Evolutionary conservation across 2,888 invertebrate species (phyloP), one percentile per base, ranked within the genome.

Genomic region (Loripinus fragilis): DNA sequence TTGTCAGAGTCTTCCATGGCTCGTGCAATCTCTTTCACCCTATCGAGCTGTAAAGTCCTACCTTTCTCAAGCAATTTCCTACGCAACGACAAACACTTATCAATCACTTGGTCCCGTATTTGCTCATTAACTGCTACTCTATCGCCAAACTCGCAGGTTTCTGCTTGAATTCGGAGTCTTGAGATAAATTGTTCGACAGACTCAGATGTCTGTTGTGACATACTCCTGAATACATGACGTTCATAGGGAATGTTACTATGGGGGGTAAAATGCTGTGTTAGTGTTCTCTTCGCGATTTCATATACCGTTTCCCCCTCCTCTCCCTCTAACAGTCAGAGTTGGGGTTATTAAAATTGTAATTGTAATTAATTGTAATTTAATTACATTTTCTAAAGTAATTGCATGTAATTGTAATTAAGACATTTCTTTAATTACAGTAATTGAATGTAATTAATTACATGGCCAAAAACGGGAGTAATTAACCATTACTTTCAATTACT

Each of bases 91-190:
- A 5, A 8, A 65, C 82, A 79, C 33, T 78, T 85, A 20, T 80
- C 79, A 17, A 86, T 76, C 15, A 86, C 72, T n/a, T 84, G 82
- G 64, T 84, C 86, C 2, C 84, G 12, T 7, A 86, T 79, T 30
- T 66, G 41, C 45, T 78, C 78, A 33, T 81, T 76, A 5, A 55
- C 35, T 15, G 23, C 20, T 35, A 81, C 66, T n/a, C 50, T 12
- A 8, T 25, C 28, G 0, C 38, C 65, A 69, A 85, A 86, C 3
- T 81, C 69, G 70, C 85, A 86, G 23, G 67, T 67, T 23, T 64
- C 74, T 2, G 82, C 71, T 52, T 77, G 28, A 2, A 60, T 48
- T 30, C 76, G 28, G 41, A 82, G 73, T 17, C 78, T 15, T 1
- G 77, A 74, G 2, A 85, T 52, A 38, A 60, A 85, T 45, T 85